Conservation (phyloP, 2,113 vertebrate species). For the Calypte anna region DNA sequence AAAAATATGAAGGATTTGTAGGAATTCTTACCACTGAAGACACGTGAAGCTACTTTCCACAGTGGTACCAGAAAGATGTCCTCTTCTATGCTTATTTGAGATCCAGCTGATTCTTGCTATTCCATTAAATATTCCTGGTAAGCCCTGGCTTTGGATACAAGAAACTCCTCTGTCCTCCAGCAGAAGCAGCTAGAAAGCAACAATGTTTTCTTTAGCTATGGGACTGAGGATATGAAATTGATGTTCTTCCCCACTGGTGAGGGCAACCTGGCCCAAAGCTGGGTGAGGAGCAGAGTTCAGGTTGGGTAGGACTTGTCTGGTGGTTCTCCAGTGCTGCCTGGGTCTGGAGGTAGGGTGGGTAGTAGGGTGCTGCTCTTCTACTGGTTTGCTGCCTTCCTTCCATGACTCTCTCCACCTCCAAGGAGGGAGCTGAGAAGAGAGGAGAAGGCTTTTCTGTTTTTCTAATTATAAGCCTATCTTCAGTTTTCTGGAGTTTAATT, state of each 20-base stretch:
- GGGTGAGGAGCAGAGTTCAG: background rate
- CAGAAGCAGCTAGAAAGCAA: background rate
- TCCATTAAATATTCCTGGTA: background rate
- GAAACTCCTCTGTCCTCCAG: background rate
- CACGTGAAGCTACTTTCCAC: fast-evolving
- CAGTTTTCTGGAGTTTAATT: background rate
- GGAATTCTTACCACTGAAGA: background rate
- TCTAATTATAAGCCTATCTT: background rate
- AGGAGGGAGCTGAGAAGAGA: background rate
- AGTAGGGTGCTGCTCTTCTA: background rate
- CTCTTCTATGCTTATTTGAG: background rate
- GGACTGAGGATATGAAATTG: background rate
- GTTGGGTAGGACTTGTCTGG: background rate
- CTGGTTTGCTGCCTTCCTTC: background rate
- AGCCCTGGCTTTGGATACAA: background rate
- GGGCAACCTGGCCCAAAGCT: background rate
- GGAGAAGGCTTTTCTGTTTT: background rate
- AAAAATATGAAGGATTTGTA: background rate
- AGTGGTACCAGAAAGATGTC: background rate
- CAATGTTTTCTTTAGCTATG: background rate
- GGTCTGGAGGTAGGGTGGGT: background rate
- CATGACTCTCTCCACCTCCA: background rate
- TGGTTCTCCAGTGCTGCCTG: fast-evolving
- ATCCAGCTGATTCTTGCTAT: background rate
- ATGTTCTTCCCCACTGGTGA: background rate